A percentile compares a stretch with the other conserved stretches of the same genome.
These are phyloP conservation scores for Laspeyria flexula DNA, from an alignment of 2,888 invertebrate genomes.

Conservation along the genomic window DNA sequence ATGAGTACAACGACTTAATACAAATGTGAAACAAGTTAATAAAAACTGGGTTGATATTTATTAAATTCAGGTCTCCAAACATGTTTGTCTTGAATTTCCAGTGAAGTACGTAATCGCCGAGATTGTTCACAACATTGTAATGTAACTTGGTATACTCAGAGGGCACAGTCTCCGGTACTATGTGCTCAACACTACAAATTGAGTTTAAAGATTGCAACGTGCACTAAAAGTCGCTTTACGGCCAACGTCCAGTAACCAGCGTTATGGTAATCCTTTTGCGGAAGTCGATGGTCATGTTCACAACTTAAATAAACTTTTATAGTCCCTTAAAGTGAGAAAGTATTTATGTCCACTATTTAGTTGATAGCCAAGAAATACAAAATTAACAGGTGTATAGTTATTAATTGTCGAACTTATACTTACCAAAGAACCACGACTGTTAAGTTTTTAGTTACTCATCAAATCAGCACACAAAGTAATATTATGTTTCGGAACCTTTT, in stretches of 20 bases:
- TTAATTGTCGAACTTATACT: too few species aligned
- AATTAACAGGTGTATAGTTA: too few species aligned
- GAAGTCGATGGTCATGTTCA: not conserved
- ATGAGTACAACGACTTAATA: too few species aligned
- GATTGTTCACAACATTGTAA: constrained; percentile 1
- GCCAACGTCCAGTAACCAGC: not conserved
- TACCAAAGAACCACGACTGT: too few species aligned
- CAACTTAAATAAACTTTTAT: not conserved
- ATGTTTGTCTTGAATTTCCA: not conserved
- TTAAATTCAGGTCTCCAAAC: not conserved
- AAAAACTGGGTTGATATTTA: not conserved
- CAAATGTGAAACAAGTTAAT: not conserved
- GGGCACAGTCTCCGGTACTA: not conserved
- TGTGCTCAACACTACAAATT: constrained; percentile 3
- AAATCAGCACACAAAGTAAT: too few species aligned
- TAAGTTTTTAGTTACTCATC: too few species aligned
- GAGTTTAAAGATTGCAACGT: constrained; percentile 8
- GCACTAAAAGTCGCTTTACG: constrained; percentile 1
- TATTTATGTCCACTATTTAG: not conserved
- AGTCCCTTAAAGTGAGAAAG: not conserved
- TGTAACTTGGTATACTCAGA: not conserved
- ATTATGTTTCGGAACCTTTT: too few species aligned
- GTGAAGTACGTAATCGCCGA: constrained; percentile 1
- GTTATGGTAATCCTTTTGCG: not conserved
- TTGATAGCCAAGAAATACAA: not conserved